phyloP scores from a whole-genome alignment of 1,140 invertebrate species.

The Diploscapter pachys region DNA sequence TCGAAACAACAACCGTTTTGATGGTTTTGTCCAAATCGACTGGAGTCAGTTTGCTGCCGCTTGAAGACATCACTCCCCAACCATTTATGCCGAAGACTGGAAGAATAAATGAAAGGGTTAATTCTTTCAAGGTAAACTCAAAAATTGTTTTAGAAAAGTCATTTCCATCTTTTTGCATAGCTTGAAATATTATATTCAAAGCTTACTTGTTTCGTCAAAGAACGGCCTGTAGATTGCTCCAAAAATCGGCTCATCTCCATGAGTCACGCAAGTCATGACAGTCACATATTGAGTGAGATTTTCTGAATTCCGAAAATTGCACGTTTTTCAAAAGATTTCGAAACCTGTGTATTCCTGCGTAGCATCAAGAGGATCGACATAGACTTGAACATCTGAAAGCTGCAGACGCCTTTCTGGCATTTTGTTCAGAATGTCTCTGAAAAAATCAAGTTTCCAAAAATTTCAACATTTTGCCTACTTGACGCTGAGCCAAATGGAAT shows the following conservation, averaged over 20 bases:
- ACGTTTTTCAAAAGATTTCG: neutral
- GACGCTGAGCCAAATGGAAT: conserved; percentile 47
- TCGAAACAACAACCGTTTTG: conserved; percentile 70
- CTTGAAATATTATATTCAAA: conserved; percentile 12
- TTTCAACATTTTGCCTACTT: too few species aligned
- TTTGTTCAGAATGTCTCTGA: conserved; percentile 40
- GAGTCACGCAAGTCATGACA: conserved; percentile 88
- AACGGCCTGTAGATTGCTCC: conserved; percentile 94
- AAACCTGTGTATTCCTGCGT: conserved; percentile 94
- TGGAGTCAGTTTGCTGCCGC: conserved; percentile 42
- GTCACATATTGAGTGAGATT: conserved; percentile 85
- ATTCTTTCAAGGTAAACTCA: too few species aligned
- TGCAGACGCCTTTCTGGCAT: conserved; percentile 35
- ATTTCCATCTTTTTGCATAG: too few species aligned
- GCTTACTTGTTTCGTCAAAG: conserved; percentile 56
- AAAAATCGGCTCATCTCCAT: conserved; percentile 82
- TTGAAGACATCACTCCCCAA: conserved; percentile 67
- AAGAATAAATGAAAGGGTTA: conserved; percentile 9
- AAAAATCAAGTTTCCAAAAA: too few species aligned
- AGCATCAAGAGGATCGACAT: conserved; percentile 89
- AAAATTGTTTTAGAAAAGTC: too few species aligned
- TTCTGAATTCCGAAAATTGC: conserved; percentile 67
- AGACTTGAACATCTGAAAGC: conserved; percentile 58
- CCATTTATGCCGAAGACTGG: conserved; percentile 56
- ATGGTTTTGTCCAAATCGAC: conserved; percentile 37